Percentiles rank a stretch among this genome's conserved stretches.
Evolutionary conservation across 2,797 vertebrate genomes (phyloP).

Genomic region (Crocidura indochinensis): DNA sequence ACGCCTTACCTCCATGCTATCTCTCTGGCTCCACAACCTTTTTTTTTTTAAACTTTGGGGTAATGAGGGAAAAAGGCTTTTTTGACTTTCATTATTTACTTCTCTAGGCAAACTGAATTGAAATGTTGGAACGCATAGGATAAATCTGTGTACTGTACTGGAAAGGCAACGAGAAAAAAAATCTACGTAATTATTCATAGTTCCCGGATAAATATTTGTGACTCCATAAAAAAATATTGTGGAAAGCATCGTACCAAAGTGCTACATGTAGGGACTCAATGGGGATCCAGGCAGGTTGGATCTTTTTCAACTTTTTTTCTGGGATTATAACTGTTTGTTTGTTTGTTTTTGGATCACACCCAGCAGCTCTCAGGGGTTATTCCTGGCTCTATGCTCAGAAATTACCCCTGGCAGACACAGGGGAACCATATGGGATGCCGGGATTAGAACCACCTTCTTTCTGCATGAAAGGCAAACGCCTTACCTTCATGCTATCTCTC

Average conservation of each 20-base stretch:
- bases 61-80: not conserved
- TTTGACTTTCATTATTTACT: constrained; percentile 24
- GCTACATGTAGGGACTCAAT: not conserved
- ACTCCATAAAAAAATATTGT: not conserved
- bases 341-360: too few relatives aligned
- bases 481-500: too few relatives aligned
- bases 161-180: constrained; percentile 16
- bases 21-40: too few relatives aligned
- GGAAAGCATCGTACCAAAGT: not conserved
- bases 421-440: too few relatives aligned
- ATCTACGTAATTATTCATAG: not conserved
- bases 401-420: too few relatives aligned
- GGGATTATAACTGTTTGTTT: constrained; percentile 35
- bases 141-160: not conserved
- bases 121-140: not conserved
- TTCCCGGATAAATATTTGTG: constrained; percentile 23
- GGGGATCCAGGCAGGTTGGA: not conserved
- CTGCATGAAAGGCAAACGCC: too few relatives aligned
- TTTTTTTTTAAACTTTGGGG: not conserved
- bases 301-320: not conserved
- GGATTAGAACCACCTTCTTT: too few relatives aligned
- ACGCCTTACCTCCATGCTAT: too few relatives aligned
- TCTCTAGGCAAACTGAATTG: constrained; percentile 9
- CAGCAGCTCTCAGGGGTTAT: too few relatives aligned
- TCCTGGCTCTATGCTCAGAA: too few relatives aligned